Conservation (phyloP, 2,888 invertebrate species). For the Venusia cambrica region DNA sequence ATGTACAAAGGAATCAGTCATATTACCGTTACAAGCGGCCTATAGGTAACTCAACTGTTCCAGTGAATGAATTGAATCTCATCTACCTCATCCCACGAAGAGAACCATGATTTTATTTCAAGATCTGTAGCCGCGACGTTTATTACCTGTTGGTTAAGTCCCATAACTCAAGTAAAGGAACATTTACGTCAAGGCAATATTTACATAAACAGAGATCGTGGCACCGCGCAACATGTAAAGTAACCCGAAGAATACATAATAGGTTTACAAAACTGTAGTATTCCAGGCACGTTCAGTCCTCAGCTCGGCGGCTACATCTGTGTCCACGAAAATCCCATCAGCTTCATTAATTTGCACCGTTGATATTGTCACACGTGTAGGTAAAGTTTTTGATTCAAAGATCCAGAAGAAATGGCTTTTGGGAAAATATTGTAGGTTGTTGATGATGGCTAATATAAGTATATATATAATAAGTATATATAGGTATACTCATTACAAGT, state of each 20-base stretch:
- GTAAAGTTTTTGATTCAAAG: too few species aligned
- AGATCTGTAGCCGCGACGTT: slow-evolving; percentile 29
- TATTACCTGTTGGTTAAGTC: slow-evolving; percentile 31
- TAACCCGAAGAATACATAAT: slow-evolving; percentile 38
- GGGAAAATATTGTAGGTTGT: too few species aligned
- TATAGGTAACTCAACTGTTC: too few species aligned
- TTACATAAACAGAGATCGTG: slow-evolving; percentile 51
- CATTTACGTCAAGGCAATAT: slow-evolving; percentile 44
- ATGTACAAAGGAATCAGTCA: too few species aligned
- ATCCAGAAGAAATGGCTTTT: too few species aligned
- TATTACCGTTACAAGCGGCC: too few species aligned
- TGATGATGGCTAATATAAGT: too few species aligned
- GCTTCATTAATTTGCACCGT: slow-evolving; percentile 35
- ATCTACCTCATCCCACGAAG: slow-evolving; percentile 12
- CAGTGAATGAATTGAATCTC: slow-evolving; percentile 14
- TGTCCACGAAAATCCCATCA: slow-evolving; percentile 35
- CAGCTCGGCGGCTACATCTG: slow-evolving; percentile 49
- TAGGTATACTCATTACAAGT: too few species aligned
- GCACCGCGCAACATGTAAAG: slow-evolving; percentile 38
- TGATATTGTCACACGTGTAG: slow-evolving; percentile 24
- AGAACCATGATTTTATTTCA: slow-evolving; percentile 27
- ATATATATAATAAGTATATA: too few species aligned
- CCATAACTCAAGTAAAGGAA: slow-evolving; percentile 36
- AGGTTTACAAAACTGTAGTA: slow-evolving; percentile 43
- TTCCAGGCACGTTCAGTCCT: slow-evolving; percentile 45